Evolutionary conservation across 2,888 invertebrate genomes (phyloP).

Genomic region (Drosophila mettleri): DNA sequence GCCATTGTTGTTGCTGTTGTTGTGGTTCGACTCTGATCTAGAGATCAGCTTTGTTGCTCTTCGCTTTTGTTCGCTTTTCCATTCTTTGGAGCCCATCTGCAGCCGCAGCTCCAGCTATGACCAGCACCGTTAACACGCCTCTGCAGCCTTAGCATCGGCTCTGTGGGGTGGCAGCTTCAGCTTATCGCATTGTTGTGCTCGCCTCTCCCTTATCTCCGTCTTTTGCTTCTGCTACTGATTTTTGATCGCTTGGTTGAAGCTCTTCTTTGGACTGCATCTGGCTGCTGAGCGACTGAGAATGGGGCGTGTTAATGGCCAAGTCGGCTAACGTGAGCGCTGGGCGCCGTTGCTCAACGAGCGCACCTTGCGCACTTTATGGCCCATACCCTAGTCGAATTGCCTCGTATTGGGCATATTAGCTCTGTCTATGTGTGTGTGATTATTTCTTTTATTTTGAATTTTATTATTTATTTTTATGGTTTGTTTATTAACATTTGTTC

Average conservation of each 20-base stretch:
- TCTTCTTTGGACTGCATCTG: conserved; percentile 1
- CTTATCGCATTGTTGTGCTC: conserved; percentile 58
- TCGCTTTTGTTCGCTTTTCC: conserved; percentile 37
- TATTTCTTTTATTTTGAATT: no score
- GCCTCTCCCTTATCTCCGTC: conserved; percentile 19
- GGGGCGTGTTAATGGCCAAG: conserved; percentile 48
- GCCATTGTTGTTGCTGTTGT: conserved; percentile 24
- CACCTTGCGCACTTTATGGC: conserved; percentile 18
- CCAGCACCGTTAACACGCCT: conserved; percentile 65
- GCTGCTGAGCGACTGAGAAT: conserved; percentile 39
- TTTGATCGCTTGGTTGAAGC: conserved; percentile 39
- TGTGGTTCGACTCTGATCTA: conserved; percentile 28
- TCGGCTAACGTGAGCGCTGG: conserved; percentile 23
- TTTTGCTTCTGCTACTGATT: conserved; percentile 28
- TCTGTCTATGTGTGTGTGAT: no score
- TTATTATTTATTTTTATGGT: no score
- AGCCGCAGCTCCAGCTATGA: conserved; percentile 25
- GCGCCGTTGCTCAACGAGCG: conserved; percentile 23
- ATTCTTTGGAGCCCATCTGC: conserved; percentile 48
- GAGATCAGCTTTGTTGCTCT: conserved; percentile 33
- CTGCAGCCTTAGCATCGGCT: conserved; percentile 23
- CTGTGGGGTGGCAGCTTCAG: conserved; percentile 43
- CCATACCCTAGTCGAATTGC: background rate
- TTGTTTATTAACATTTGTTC: no score
- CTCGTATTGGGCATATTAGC: background rate